Conservation (phyloP, 2,797 vertebrate species). For the Sebastes matsubarae region DNA sequence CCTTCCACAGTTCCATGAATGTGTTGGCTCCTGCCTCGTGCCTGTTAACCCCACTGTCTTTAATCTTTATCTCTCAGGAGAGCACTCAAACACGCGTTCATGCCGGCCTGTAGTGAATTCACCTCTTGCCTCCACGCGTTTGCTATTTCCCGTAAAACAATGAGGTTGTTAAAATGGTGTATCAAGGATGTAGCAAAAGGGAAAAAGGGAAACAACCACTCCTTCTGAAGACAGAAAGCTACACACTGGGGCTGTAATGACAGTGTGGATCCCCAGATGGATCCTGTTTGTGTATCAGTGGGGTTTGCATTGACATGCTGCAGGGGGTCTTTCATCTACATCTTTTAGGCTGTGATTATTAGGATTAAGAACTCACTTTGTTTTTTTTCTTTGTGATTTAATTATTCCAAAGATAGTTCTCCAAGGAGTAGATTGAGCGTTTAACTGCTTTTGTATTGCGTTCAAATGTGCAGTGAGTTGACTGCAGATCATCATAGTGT, state of each 20-base stretch:
- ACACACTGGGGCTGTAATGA: constrained; percentile 12
- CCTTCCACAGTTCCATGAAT: constrained; percentile 11
- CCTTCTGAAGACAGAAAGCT: background rate
- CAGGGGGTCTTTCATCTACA: constrained; percentile 18
- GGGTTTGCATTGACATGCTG: background rate
- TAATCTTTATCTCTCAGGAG: constrained; percentile 26
- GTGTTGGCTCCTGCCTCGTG: constrained; percentile 3
- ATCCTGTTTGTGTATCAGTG: constrained; percentile 31
- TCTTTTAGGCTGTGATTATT: background rate
- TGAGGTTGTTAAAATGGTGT: constrained; percentile 27
- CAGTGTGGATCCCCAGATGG: constrained; percentile 31
- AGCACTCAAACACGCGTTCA: constrained; percentile 6
- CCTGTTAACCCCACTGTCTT: constrained; percentile 28
- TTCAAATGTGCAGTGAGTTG: background rate
- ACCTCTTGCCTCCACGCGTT: constrained; percentile 12
- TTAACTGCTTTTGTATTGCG: background rate
- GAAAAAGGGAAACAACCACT: constrained; percentile 1
- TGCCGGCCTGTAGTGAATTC: constrained; percentile 9
- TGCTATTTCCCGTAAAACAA: constrained; percentile 37
- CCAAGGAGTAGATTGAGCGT: background rate
- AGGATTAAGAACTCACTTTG: background rate
- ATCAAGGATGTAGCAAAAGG: constrained; percentile 7
- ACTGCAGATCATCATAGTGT: background rate
- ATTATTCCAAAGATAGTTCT: background rate
- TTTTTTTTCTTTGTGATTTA: background rate